phyloP scores from a whole-genome alignment of 2,797 vertebrate genomes.

The Pangasius sanitwongsei region DNA sequence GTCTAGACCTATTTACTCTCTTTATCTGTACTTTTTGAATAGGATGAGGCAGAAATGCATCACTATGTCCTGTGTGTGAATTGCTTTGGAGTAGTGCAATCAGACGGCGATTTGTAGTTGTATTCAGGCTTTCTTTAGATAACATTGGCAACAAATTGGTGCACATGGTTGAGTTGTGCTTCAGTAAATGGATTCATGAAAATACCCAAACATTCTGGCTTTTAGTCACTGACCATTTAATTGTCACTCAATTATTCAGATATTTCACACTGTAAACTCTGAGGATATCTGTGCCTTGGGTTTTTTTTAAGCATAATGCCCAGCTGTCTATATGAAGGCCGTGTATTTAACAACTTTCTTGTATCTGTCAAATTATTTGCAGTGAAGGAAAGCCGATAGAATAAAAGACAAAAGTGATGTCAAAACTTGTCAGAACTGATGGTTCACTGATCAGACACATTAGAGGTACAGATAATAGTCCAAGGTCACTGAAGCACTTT shows the following conservation, averaged over 20 bases:
- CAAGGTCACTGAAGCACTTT: background rate
- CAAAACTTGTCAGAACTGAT: background rate
- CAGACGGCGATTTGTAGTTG: constrained; percentile 10
- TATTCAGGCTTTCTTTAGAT: constrained; percentile 23
- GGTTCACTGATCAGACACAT: background rate
- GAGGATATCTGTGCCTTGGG: background rate
- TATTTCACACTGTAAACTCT: background rate
- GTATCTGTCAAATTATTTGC: constrained; percentile 1
- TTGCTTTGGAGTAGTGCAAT: constrained; percentile 44
- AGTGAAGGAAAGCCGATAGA: background rate
- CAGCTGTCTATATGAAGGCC: background rate
- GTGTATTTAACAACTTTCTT: background rate
- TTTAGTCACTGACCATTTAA: constrained; percentile 36
- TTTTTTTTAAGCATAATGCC: background rate
- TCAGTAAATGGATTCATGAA: constrained; percentile 25
- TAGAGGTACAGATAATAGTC: background rate
- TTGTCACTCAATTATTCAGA: constrained; percentile 51
- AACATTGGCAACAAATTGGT: constrained; percentile 40
- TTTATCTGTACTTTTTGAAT: constrained; percentile 51
- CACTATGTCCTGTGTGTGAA: constrained; percentile 60
- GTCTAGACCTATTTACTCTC: constrained; percentile 39
- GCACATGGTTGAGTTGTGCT: constrained; percentile 21
- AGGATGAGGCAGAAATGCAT: constrained; percentile 46
- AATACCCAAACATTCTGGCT: constrained; percentile 17
- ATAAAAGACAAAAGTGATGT: background rate